phyloP scores from a whole-genome alignment of 2,888 invertebrate species.

The Silvanus unidentatus region DNA sequence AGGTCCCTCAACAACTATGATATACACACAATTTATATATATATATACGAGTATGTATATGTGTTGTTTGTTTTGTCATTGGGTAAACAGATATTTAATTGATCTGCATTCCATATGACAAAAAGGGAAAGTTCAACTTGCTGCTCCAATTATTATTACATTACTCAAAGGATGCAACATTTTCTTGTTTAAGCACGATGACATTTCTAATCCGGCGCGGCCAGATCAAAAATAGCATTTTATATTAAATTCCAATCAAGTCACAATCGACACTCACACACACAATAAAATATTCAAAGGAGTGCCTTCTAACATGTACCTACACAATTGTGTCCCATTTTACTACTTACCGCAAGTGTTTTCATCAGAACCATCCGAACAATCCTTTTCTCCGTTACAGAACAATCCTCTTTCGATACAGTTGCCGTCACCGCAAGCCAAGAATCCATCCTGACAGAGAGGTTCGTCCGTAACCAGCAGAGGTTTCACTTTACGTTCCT shows the following conservation, averaged over 20 bases:
- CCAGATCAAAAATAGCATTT: too few species aligned
- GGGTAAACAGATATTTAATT: slow-evolving; percentile 20
- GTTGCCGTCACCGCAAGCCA: slow-evolving; percentile 81
- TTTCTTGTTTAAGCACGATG: too few species aligned
- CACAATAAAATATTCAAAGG: too few species aligned
- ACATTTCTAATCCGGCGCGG: too few species aligned
- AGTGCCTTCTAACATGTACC: too few species aligned
- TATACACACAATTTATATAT: neutral
- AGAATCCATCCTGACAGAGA: slow-evolving; percentile 76
- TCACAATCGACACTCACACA: too few species aligned
- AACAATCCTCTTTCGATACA: slow-evolving; percentile 86
- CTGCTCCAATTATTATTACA: slow-evolving; percentile 18
- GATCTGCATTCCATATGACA: slow-evolving; percentile 26
- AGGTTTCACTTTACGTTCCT: slow-evolving; percentile 82
- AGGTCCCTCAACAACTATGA: slow-evolving; percentile 22
- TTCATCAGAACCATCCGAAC: slow-evolving; percentile 82
- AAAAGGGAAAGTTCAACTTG: slow-evolving; percentile 32
- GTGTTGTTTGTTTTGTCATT: neutral
- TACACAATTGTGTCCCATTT: too few species aligned
- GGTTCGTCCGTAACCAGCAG: slow-evolving; percentile 85
- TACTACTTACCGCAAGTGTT: slow-evolving; percentile 81
- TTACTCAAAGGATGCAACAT: slow-evolving; percentile 4
- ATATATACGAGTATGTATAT: neutral
- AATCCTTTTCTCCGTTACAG: slow-evolving; percentile 90
- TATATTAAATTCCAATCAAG: too few species aligned